A percentile compares a stretch with the other conserved stretches of the same genome.
phyloP scores from a whole-genome alignment of 2,888 invertebrate genomes.

The Macropis europaea region DNA sequence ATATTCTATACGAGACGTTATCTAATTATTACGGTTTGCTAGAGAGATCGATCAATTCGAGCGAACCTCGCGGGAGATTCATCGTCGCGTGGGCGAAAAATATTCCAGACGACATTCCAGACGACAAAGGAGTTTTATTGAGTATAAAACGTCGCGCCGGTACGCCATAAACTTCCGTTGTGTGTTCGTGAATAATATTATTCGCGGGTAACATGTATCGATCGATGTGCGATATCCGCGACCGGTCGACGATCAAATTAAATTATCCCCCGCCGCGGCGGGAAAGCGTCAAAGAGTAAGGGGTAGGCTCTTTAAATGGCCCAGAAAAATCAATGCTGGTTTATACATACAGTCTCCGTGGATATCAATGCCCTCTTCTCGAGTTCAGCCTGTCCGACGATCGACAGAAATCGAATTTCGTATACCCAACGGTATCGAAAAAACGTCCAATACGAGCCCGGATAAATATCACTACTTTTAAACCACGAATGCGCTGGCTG shows the following conservation, averaged over 20 bases:
- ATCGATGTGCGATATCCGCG: slow-evolving; percentile 42
- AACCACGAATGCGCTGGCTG: too few species aligned
- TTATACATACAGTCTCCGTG: slow-evolving; percentile 6
- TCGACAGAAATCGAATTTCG: slow-evolving; percentile 34
- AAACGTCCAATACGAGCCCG: too few species aligned
- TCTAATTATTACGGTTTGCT: neutral
- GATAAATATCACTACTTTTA: too few species aligned
- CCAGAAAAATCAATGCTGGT: slow-evolving; percentile 58
- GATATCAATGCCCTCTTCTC: slow-evolving; percentile 3
- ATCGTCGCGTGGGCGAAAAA: slow-evolving; percentile 9
- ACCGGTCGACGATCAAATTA: slow-evolving; percentile 47
- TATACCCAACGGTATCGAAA: too few species aligned
- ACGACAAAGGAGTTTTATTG: slow-evolving; percentile 45
- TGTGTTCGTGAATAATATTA: slow-evolving; percentile 42
- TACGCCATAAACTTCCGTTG: slow-evolving; percentile 49
- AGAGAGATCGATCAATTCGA: too few species aligned
- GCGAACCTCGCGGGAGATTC: neutral
- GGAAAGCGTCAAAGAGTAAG: slow-evolving; percentile 43
- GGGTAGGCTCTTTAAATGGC: slow-evolving; percentile 58
- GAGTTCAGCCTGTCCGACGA: slow-evolving; percentile 1
- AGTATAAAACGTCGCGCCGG: slow-evolving; percentile 41
- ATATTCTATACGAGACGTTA: neutral
- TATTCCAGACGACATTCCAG: slow-evolving; percentile 13
- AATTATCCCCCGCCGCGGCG: slow-evolving; percentile 44
- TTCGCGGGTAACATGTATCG: slow-evolving; percentile 33